Conservation (phyloP, 1,140 invertebrate genomes). For the Goniozus legneri region DNA sequence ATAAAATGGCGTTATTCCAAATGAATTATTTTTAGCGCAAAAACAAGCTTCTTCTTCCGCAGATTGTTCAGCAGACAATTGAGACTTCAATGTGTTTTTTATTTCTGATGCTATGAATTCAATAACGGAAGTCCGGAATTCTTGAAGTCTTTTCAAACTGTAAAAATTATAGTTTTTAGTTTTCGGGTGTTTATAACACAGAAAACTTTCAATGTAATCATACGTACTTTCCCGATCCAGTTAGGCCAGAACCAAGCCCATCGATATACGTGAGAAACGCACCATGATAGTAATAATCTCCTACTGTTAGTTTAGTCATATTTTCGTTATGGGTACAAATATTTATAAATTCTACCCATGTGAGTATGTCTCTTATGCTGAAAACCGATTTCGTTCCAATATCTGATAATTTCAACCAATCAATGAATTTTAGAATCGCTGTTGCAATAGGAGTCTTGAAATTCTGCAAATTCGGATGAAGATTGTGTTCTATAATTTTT, state of each 20-base stretch:
- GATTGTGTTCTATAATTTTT: slow-evolving; percentile 77
- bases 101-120: slow-evolving; percentile 56
- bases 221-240: slow-evolving; percentile 59
- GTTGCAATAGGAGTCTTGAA: slow-evolving; percentile 61
- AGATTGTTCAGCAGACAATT: slow-evolving; percentile 10
- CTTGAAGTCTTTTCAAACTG: slow-evolving; percentile 48
- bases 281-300: slow-evolving; percentile 80
- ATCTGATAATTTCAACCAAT: slow-evolving; percentile 73
- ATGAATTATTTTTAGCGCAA: slow-evolving; percentile 37
- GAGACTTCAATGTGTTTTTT: slow-evolving; percentile 17
- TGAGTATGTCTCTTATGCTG: slow-evolving; percentile 89
- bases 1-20: slow-evolving; percentile 73
- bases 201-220: too few species aligned
- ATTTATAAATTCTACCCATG: slow-evolving; percentile 92
- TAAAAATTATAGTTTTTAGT: too few species aligned
- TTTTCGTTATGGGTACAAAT: slow-evolving; percentile 50
- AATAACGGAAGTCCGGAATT: slow-evolving; percentile 54
- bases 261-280: slow-evolving; percentile 89
- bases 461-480: slow-evolving; percentile 55
- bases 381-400: slow-evolving; percentile 76
- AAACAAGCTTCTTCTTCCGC: too few species aligned
- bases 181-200: too few species aligned
- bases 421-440: slow-evolving; percentile 74
- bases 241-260: slow-evolving; percentile 73
- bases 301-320: slow-evolving; percentile 47